These are phyloP conservation scores for Idris sp. DNA, from an alignment of 1,140 invertebrate species.

Conservation along the genomic window DNA sequence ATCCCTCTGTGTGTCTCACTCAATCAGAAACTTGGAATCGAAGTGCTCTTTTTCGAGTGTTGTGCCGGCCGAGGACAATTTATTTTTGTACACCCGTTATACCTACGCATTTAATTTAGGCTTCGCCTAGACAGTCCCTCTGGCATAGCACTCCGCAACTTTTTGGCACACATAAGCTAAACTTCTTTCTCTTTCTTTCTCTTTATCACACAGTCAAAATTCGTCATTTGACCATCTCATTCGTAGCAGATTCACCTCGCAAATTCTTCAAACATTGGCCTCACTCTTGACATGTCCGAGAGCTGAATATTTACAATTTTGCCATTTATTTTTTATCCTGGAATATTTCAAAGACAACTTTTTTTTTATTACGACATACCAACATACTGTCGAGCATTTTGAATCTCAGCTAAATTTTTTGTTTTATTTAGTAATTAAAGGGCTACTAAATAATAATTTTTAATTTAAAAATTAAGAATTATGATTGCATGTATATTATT, in stretches of 20 bases:
- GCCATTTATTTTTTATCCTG: slow-evolving; percentile 44
- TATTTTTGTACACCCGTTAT: slow-evolving; percentile 59
- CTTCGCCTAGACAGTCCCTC: slow-evolving; percentile 53
- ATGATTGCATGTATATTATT: too few species aligned
- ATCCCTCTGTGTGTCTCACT: slow-evolving; percentile 31
- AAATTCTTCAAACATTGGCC: slow-evolving; percentile 53
- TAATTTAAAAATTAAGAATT: too few species aligned
- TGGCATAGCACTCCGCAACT: slow-evolving; percentile 48
- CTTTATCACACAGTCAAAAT: background rate
- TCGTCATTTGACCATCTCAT: background rate
- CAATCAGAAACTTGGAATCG: slow-evolving; percentile 45
- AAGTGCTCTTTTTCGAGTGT: slow-evolving; percentile 40
- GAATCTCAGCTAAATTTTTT: too few species aligned
- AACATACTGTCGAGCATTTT: too few species aligned
- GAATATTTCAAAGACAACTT: too few species aligned
- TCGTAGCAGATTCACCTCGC: slow-evolving; percentile 30
- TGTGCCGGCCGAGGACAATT: slow-evolving; percentile 53
- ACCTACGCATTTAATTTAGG: slow-evolving; percentile 62
- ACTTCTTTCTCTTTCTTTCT: slow-evolving; percentile 3
- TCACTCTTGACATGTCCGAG: slow-evolving; percentile 54
- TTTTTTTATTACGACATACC: too few species aligned
- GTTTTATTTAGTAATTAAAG: too few species aligned
- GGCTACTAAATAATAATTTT: too few species aligned
- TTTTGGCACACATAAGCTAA: slow-evolving; percentile 45
- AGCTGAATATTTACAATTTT: slow-evolving; percentile 44